Conservation (phyloP, 2,888 invertebrate genomes). For the Adelognathus sp. region DNA sequence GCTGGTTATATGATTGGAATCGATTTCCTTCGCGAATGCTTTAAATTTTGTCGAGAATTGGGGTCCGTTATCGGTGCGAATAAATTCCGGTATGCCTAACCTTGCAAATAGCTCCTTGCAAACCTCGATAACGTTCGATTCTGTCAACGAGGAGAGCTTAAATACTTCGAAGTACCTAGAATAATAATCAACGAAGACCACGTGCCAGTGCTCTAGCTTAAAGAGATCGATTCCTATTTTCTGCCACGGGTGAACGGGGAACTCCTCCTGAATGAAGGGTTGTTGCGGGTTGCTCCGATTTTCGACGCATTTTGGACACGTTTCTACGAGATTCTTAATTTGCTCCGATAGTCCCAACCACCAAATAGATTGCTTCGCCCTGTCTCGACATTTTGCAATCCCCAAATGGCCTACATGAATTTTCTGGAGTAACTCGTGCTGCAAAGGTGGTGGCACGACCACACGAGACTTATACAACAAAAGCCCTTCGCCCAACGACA, state of each 20-base stretch:
- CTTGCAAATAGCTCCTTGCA: slow-evolving; percentile 58
- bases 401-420: slow-evolving; percentile 71
- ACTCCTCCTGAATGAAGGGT: slow-evolving; percentile 50
- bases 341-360: slow-evolving; percentile 59
- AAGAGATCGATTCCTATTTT: slow-evolving; percentile 60
- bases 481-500: background rate
- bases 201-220: slow-evolving; percentile 51
- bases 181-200: slow-evolving; percentile 61
- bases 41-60: slow-evolving; percentile 42
- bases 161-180: slow-evolving; percentile 59
- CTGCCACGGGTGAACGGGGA: slow-evolving; percentile 61
- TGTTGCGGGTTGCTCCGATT: slow-evolving; percentile 38
- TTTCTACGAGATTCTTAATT: slow-evolving; percentile 49
- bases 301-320: slow-evolving; percentile 54
- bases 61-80: slow-evolving; percentile 63
- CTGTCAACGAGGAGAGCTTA: slow-evolving; percentile 13
- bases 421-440: slow-evolving; percentile 57
- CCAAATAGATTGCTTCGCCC: slow-evolving; percentile 63
- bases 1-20: slow-evolving; percentile 35
- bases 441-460: slow-evolving; percentile 53
- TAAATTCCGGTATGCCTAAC: slow-evolving; percentile 62
- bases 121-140: background rate
- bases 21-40: slow-evolving; percentile 39
- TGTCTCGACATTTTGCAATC: slow-evolving; percentile 59
- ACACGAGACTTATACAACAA: slow-evolving; percentile 1